Base-by-base conservation (phyloP, 2,113 vertebrate genomes). In the Perca schrenkii region DNA sequence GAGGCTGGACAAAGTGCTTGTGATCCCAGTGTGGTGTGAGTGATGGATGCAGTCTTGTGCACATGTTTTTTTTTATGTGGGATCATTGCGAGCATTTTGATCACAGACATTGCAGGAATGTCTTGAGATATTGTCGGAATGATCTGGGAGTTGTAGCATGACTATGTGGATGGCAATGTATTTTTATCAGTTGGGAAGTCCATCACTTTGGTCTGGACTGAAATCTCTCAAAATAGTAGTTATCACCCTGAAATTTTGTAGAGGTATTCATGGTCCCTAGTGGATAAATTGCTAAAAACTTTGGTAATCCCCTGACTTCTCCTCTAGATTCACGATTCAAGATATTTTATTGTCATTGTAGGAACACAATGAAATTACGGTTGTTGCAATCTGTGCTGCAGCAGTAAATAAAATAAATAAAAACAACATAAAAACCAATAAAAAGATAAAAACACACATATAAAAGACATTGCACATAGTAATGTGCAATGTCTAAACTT, bases 21-120 rank as follows among this genome's bases (percentile, higher is more conserved):
- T 82, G 79, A 87, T 86, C 69, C 75, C 61, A 47, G 74, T 4
- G 0, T 54, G 54, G 31, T 47, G 46, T 54, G 60, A 74, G 72
- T 57, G 79, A 84, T 73, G 47, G 78, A 81, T 82, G 58, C 61
- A 47, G 31, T 28, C 22, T 25, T 79, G 34, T 56, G 70, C 62
- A 71, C 40, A 17, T 52, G 47, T 72, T 68, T 65, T 61, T 11
- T 66, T 74, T 79, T 52, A 77, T 67, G 56, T 34, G 14, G 52
- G 62, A 68, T 83, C 19, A 60, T 46, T 67, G 49, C 6, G 7
- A 43, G 34, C 36, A 46, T 36, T 19, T 52, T 47, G 34, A 69
- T 36, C 28, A 14, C 49, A 76, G 53, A 68, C 34, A 22, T 12
- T 62, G 19, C 53, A 74, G 53, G 46, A 74, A 73, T 65, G 43